phyloP scores from a whole-genome alignment of 2,113 vertebrate genomes.

The Labeo rohita region DNA sequence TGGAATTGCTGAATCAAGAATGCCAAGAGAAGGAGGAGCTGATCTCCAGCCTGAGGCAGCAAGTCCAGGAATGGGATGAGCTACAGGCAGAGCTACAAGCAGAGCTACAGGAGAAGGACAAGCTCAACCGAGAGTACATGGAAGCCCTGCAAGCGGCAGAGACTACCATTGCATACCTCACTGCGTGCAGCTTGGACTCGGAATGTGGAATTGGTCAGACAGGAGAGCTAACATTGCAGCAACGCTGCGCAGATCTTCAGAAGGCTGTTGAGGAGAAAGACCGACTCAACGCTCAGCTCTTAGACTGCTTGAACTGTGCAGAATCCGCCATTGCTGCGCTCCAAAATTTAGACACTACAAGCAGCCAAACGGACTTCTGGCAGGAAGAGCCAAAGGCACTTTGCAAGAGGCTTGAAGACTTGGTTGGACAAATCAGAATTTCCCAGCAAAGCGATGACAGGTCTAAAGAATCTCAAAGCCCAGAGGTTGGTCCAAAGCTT shows the following conservation, averaged over 20 bases:
- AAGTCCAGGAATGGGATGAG: slow-evolving; percentile 67
- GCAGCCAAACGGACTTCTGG: slow-evolving; percentile 8
- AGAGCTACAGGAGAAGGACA: slow-evolving; percentile 72
- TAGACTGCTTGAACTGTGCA: slow-evolving; percentile 66
- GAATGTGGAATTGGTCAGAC: slow-evolving; percentile 60
- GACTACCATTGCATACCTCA: slow-evolving; percentile 78
- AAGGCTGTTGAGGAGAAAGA: slow-evolving; percentile 69
- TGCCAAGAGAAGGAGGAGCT: slow-evolving; percentile 76
- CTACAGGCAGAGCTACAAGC: slow-evolving; percentile 65
- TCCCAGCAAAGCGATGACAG: slow-evolving; percentile 45
- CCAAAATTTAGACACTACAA: neutral
- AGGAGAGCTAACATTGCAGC: slow-evolving; percentile 36
- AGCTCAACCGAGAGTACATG: slow-evolving; percentile 63
- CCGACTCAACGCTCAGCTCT: slow-evolving; percentile 62
- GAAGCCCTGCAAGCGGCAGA: slow-evolving; percentile 74
- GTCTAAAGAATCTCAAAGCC: neutral
- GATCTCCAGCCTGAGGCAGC: slow-evolving; percentile 68
- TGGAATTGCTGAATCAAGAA: slow-evolving; percentile 78
- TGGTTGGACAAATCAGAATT: slow-evolving; percentile 51
- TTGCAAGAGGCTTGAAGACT: slow-evolving; percentile 60
- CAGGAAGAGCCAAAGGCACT: slow-evolving; percentile 61
- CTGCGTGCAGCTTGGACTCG: slow-evolving; percentile 75
- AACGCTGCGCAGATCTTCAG: slow-evolving; percentile 62
- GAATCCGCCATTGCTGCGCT: slow-evolving; percentile 58
- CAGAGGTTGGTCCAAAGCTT: neutral